phyloP scores from a whole-genome alignment of 2,797 vertebrate species.

The Remorina albescens region DNA sequence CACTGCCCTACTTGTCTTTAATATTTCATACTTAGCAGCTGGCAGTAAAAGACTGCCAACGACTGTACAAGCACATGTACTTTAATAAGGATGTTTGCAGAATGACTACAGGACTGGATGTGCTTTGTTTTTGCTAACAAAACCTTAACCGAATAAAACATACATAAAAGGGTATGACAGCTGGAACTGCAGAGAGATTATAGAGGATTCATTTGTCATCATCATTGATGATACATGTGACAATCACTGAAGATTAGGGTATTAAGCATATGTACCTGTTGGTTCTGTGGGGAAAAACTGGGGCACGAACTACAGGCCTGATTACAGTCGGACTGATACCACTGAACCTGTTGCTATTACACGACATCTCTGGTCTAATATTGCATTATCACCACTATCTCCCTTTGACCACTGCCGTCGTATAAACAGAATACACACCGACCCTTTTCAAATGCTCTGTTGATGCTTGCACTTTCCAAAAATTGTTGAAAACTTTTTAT shows the following conservation, averaged over 20 bases:
- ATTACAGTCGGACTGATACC: slow-evolving; percentile 24
- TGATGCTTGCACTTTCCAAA: slow-evolving; percentile 28
- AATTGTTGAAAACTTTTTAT: slow-evolving; percentile 25
- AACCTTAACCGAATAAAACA: slow-evolving; percentile 6
- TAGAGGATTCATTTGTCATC: not conserved
- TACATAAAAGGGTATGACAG: not conserved
- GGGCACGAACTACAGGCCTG: not conserved
- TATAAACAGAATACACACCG: slow-evolving; percentile 1
- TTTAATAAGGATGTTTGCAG: slow-evolving; percentile 21
- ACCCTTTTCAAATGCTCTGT: slow-evolving; percentile 10
- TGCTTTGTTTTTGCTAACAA: slow-evolving; percentile 4
- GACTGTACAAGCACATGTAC: slow-evolving; percentile 22
- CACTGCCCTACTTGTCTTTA: slow-evolving; percentile 23
- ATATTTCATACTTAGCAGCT: slow-evolving; percentile 51
- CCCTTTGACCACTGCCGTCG: slow-evolving; percentile 31
- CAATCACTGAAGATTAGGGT: not conserved
- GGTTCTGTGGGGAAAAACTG: slow-evolving; percentile 16
- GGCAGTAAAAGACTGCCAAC: slow-evolving; percentile 24
- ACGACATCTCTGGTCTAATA: slow-evolving; percentile 30
- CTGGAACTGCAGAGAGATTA: not conserved
- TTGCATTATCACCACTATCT: slow-evolving; percentile 35
- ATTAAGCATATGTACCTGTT: slow-evolving; percentile 1
- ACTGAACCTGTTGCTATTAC: slow-evolving; percentile 27
- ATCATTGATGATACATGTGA: slow-evolving; percentile 4
- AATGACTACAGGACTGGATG: slow-evolving; percentile 14